Evolutionary conservation across 23 tunicate species (phyloP).

Genomic region (Aplidium turbinatum): DNA sequence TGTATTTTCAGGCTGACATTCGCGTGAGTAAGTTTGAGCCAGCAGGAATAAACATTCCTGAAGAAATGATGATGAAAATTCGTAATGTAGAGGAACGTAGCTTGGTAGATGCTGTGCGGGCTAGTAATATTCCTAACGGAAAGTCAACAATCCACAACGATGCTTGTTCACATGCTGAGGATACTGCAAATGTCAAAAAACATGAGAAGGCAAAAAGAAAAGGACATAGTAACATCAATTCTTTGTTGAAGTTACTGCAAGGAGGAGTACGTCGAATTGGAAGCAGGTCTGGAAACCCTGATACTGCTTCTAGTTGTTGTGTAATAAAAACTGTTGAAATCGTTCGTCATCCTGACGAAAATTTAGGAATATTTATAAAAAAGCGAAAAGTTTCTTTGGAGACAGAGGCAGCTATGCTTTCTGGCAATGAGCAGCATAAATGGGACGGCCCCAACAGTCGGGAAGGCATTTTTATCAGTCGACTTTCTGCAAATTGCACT

Average conservation of each 20-base stretch:
- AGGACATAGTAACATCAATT: slow-evolving; percentile 4
- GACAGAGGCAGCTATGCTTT: background rate
- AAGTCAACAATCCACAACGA: background rate
- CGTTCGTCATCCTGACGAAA: slow-evolving; percentile 39
- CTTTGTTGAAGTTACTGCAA: slow-evolving; percentile 38
- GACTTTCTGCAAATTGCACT: slow-evolving; percentile 36
- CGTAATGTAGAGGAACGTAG: slow-evolving; percentile 19
- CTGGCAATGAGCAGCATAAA: background rate
- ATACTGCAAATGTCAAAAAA: background rate
- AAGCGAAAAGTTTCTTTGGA: slow-evolving; percentile 37
- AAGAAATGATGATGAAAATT: slow-evolving; percentile 22
- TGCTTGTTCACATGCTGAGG: background rate
- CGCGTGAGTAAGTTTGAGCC: slow-evolving; percentile 62
- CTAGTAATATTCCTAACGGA: slow-evolving; percentile 19
- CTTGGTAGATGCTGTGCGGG: slow-evolving; percentile 17
- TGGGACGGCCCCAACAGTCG: background rate
- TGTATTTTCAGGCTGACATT: slow-evolving; percentile 44
- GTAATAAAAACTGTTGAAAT: slow-evolving; percentile 64
- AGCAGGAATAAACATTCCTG: slow-evolving; percentile 36
- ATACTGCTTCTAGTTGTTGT: background rate
- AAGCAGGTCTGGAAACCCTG: slow-evolving; percentile 4
- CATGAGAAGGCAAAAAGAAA: background rate
- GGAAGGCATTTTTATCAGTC: slow-evolving; percentile 65
- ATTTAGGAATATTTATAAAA: slow-evolving; percentile 71
- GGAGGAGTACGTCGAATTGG: slow-evolving; percentile 27